Base-by-base conservation (phyloP, 2,888 invertebrate species). In the Ennomos quercinarius region DNA sequence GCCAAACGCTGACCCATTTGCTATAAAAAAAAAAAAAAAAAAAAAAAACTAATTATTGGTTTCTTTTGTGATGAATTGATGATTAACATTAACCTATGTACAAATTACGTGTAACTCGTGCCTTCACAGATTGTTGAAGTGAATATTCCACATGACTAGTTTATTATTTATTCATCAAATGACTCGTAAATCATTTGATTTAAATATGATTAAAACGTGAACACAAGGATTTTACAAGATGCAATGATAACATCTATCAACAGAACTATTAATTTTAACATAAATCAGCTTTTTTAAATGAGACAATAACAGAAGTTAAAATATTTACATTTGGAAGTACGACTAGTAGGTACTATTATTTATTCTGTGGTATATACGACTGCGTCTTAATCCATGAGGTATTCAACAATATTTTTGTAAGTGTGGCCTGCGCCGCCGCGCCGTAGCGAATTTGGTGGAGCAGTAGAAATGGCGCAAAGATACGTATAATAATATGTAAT, bases 171-270 rank as follows among this genome's bases (percentile, higher is more conserved):
- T 64, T 66, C 57, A 64, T 53, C 57, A 57, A 54, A 35, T 42
- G 42, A 44, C 44, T 53, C 63, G 61, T 66, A 70, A 66, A 64
- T 70, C 62, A 57, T 54, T 39, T 53, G 8, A 63, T 64, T 64
- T 52, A 39, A 62, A 63, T 66, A 57, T 56, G 37, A 45, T 50
- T 63, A 50, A 39, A 55, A 47, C 49, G 10, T 36, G 41, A n/a
- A 51, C 9, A 42, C 39, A 49, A 56, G 10, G 39, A 43, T 40
- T 17, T 53, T 43, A 41, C 35, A 46, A 34, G 36, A 47, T 43
- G 47, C 48, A 43, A 38, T 5, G 37, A 42, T 54, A 37, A 43
- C 10, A 54, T 45, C 45, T 35, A 54, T 49, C 35, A 51, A 40
- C 9, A 13, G 9, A 39, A 13, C 8, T 11, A 13, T 40, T 46